Percentiles rank a stretch among this genome's conserved stretches.
Evolutionary conservation across 2,888 invertebrate genomes (phyloP).

Genomic region (Saturnia pavonia): DNA sequence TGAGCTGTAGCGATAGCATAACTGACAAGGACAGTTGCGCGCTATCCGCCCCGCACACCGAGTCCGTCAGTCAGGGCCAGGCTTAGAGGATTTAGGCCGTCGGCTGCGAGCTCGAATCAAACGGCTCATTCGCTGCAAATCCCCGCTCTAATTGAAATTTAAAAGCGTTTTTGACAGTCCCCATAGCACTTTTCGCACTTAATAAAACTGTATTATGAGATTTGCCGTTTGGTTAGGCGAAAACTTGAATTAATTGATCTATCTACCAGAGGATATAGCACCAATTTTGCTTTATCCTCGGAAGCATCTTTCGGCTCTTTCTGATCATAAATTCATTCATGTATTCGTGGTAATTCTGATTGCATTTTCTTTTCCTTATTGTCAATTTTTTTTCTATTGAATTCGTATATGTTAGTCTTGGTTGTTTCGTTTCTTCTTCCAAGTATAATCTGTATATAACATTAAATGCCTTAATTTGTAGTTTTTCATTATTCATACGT

Average conservation of each 20-base stretch:
- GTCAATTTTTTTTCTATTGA: too few species aligned
- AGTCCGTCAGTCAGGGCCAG: constrained; percentile 44
- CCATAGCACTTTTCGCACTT: constrained; percentile 21
- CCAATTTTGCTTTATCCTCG: too few species aligned
- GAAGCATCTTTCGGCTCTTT: too few species aligned
- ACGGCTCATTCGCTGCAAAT: constrained; percentile 57
- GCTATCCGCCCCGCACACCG: background rate
- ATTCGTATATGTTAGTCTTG: too few species aligned
- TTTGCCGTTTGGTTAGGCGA: background rate
- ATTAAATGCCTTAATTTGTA: too few species aligned
- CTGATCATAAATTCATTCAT: too few species aligned
- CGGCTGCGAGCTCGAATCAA: constrained; percentile 52
- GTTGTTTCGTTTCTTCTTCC: too few species aligned
- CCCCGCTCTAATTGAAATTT: constrained; percentile 63
- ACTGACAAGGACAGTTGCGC: constrained; percentile 7
- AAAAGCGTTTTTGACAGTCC: constrained; percentile 61
- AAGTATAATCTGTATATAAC: too few species aligned
- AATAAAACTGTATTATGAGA: constrained; percentile 14
- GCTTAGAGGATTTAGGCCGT: constrained; percentile 54
- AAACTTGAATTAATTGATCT: background rate
- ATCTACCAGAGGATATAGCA: background rate
- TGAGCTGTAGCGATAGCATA: background rate
- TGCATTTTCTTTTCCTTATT: too few species aligned
- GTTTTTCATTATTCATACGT: too few species aligned
- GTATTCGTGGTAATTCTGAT: too few species aligned